A percentile compares a stretch with the other conserved stretches of the same genome.
These are phyloP conservation scores for Microtus ochrogaster DNA, from an alignment of 2,113 vertebrate species.

Conservation along the genomic window DNA sequence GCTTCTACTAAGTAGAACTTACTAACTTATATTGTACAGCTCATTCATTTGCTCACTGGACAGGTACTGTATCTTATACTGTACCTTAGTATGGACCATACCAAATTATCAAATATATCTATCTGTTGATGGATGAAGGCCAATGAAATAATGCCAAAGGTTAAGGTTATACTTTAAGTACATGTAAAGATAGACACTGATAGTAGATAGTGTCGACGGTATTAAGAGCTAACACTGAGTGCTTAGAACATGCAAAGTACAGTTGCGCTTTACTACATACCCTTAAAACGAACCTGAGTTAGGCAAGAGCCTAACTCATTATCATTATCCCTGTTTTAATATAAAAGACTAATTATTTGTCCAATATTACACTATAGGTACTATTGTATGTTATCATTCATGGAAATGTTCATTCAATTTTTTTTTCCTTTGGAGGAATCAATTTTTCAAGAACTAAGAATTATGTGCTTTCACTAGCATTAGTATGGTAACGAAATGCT, in stretches of 20 bases:
- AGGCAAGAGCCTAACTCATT: not conserved
- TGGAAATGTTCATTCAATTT: not conserved
- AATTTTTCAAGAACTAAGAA: not conserved
- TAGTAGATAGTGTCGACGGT: not conserved
- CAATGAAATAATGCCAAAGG: not conserved
- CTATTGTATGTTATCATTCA: not conserved
- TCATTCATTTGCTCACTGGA: not conserved
- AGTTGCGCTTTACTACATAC: not conserved
- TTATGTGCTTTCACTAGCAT: not conserved
- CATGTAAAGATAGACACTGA: not conserved
- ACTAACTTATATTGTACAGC: not conserved
- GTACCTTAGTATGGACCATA: not conserved
- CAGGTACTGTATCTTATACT: not conserved
- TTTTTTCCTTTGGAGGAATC: not conserved
- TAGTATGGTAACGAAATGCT: slow-evolving; percentile 31
- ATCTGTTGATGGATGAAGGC: not conserved
- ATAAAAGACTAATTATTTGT: not conserved
- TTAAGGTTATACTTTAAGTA: not conserved
- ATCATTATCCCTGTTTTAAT: not conserved
- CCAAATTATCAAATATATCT: not conserved
- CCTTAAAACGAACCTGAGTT: not conserved
- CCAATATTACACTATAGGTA: not conserved
- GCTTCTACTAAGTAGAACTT: not conserved
- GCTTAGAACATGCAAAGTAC: not conserved
- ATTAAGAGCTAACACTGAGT: not conserved